Conservation (phyloP, 2,797 vertebrate species). For the Ctenochaetus hawaiiensis region DNA sequence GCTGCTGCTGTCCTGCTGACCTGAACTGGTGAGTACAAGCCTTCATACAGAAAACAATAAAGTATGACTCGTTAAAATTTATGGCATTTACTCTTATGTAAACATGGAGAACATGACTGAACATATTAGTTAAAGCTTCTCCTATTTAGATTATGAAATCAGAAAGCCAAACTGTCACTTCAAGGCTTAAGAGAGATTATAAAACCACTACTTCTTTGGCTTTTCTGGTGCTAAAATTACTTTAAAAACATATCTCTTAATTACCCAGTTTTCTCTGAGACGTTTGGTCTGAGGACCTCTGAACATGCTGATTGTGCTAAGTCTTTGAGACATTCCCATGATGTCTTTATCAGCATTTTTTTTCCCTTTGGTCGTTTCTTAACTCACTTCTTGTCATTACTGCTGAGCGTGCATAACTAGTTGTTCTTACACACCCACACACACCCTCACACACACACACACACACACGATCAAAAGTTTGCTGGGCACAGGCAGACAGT, state of each 20-base stretch:
- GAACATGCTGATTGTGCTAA: conserved; percentile 34
- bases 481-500: conserved; percentile 48
- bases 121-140: not conserved
- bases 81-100: not conserved
- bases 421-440: conserved; percentile 20
- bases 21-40: conserved; percentile 72
- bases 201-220: not conserved
- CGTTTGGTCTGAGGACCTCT: conserved; percentile 17
- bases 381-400: conserved; percentile 31
- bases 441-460: conserved; percentile 23
- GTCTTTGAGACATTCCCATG: conserved; percentile 23
- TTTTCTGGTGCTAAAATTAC: not conserved
- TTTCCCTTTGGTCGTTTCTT: conserved; percentile 9
- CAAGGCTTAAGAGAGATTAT: not conserved
- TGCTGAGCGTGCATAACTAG: conserved; percentile 60
- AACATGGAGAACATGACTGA: not conserved
- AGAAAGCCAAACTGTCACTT: not conserved
- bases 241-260: not conserved
- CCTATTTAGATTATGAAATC: not conserved
- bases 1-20: conserved; percentile 43
- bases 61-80: not conserved
- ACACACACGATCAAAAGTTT: conserved; percentile 58
- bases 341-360: conserved; percentile 56
- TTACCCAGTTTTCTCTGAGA: not conserved
- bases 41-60: conserved; percentile 38